Base-by-base conservation (phyloP, 2,888 invertebrate genomes). In the Drosophila rellima region DNA sequence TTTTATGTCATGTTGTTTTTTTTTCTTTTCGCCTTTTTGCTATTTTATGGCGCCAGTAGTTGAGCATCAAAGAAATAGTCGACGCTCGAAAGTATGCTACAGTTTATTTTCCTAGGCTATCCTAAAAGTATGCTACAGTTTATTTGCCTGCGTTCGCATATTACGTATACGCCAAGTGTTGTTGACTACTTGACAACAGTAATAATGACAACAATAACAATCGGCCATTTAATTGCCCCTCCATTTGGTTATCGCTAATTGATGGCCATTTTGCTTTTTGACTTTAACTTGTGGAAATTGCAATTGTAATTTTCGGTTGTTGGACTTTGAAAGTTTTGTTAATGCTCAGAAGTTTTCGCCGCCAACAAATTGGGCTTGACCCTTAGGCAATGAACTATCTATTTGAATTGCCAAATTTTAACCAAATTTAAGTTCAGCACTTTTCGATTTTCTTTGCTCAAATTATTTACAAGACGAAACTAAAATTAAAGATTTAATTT, bases 51-150 rank as follows among this genome's bases (percentile, higher is more conserved):
- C 62, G 60, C 48, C 59, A 52, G 62, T 51, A 64, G 69, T 64
- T 57, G 56, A 65, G 50, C 67, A 73, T 33, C 59, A 55, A 33
- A 47, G 20, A 20, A 70, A 45, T 62, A 29, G 47, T 26, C 62
- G 20, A 29, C 75, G 79, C 78, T 78, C 33, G 56, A 78, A 80
- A 80, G 64, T 72, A 60, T 68, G 77, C 80, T 68, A 76, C 31
- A 33, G n/a, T 56, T 72, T 68, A 55, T 40, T 35, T 33, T 23
- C 15, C 11, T 15, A 11, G 23, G 2, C 13, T 20, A 23, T 42
- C 55, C 45, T 8, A 37, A 47, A 62, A 62, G 61, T 62, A 54
- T 54, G 54, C 54, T 61, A 45, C 37, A 39, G 3, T 45, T 51
- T 61, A 15, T 51, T 39, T 13, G 39, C 40, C 26, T 29, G 39